Evolutionary conservation across 2,888 invertebrate species (phyloP).

Genomic region (Notocelia uddmanniana): DNA sequence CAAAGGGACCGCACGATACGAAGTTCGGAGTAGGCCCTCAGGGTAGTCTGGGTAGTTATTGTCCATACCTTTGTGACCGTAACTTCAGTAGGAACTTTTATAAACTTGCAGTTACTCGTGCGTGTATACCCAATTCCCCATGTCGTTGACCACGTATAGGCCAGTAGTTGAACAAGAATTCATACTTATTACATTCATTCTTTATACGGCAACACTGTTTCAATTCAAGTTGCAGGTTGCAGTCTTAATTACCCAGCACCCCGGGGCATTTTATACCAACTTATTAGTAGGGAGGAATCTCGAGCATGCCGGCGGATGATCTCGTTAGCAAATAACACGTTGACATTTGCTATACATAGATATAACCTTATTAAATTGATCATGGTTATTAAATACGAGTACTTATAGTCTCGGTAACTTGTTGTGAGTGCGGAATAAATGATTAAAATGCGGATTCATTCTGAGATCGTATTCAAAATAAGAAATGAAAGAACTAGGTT

Average conservation of each 20-base stretch:
- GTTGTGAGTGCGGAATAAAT: not conserved
- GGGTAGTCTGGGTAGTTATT: no score
- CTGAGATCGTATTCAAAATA: not conserved
- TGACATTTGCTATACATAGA: constrained; percentile 43
- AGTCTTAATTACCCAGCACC: constrained; percentile 50
- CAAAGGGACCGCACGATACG: no score
- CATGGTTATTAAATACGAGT: not conserved
- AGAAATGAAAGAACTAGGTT: not conserved
- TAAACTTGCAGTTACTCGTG: no score
- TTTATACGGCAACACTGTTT: constrained; percentile 17
- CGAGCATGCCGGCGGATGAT: constrained; percentile 32
- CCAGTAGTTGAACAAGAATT: not conserved
- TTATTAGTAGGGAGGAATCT: constrained; percentile 37
- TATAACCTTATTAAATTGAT: constrained; percentile 30
- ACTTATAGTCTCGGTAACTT: not conserved
- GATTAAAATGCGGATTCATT: not conserved
- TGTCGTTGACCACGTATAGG: not conserved
- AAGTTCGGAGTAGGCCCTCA: no score
- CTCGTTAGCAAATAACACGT: constrained; percentile 43
- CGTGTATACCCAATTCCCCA: no score
- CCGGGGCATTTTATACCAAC: constrained; percentile 37
- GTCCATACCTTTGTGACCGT: no score
- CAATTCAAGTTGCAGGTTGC: constrained; percentile 40
- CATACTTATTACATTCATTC: not conserved
- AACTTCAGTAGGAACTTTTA: no score